Conservation (phyloP, 2,797 vertebrate genomes). For the Danio tinwini region DNA sequence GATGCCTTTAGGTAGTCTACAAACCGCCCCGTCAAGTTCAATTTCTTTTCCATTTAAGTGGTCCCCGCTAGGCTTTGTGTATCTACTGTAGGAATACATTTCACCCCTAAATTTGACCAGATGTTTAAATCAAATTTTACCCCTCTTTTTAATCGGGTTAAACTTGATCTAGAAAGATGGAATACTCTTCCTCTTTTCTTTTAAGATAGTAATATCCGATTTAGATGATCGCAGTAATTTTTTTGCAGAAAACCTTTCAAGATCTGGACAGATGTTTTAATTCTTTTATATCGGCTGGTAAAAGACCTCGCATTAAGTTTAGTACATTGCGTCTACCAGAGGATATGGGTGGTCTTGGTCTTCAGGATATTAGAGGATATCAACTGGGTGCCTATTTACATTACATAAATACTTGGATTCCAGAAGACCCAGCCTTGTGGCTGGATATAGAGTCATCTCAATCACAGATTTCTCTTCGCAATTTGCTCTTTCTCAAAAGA, state of each 20-base stretch:
- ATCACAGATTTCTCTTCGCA: too few relatives aligned
- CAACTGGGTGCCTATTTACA: too few relatives aligned
- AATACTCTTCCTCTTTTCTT: too few relatives aligned
- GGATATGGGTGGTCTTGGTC: constrained; percentile 4
- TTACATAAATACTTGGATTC: too few relatives aligned
- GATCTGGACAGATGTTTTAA: constrained; percentile 12
- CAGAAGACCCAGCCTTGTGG: too few relatives aligned
- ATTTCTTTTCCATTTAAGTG: too few relatives aligned
- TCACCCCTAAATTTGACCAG: constrained; percentile 5
- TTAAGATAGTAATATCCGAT: constrained; percentile 23
- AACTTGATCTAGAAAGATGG: too few relatives aligned
- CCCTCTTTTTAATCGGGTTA: too few relatives aligned
- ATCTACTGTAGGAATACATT: constrained; percentile 8
- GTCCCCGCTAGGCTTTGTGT: constrained; percentile 23
- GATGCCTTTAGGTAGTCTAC: too few relatives aligned
- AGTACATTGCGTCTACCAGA: not conserved
- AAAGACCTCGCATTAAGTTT: not conserved
- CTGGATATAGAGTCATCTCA: too few relatives aligned
- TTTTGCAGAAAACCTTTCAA: constrained; percentile 18
- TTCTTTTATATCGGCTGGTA: constrained; percentile 15
- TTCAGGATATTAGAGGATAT: constrained; percentile 10
- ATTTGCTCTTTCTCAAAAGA: not conserved
- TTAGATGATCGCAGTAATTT: constrained; percentile 38
- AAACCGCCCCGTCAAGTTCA: too few relatives aligned
- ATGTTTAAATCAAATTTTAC: too few relatives aligned